phyloP scores from a whole-genome alignment of 2,797 vertebrate species.

The Eulemur rubriventer region DNA sequence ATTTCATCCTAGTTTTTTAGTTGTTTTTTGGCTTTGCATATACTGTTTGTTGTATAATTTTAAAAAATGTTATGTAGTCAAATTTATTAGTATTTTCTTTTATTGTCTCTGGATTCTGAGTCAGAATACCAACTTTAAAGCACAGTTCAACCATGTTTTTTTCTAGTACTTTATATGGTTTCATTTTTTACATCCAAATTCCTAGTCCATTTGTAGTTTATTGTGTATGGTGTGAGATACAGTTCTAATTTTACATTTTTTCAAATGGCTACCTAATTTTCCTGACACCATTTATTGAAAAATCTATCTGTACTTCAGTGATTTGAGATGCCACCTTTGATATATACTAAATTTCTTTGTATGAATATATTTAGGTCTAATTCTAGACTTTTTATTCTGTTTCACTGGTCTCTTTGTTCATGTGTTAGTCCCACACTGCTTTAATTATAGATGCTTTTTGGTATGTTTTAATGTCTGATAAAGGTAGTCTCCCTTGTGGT shows the following conservation, averaged over 20 bases:
- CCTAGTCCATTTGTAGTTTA: background rate
- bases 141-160: background rate
- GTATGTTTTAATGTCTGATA: background rate
- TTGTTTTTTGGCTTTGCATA: background rate
- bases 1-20: conserved; percentile 5
- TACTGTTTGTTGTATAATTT: background rate
- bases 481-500: background rate
- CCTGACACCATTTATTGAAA: background rate
- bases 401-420: background rate
- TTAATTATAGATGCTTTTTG: background rate
- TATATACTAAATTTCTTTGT: background rate
- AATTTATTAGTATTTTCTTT: background rate
- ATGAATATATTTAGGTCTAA: background rate
- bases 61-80: background rate
- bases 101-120: background rate
- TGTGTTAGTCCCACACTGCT: background rate
- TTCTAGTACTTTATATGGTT: background rate
- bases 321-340: background rate
- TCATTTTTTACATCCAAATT: background rate
- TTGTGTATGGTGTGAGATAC: background rate
- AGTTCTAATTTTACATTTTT: background rate
- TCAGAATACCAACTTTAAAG: background rate
- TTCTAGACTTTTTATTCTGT: background rate
- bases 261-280: background rate
- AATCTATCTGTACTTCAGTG: background rate